Percentiles rank a stretch among this genome's conserved stretches.
These are phyloP conservation scores for Urocyon cinereoargenteus DNA, from an alignment of 2,797 vertebrate genomes.

Conservation along the genomic window DNA sequence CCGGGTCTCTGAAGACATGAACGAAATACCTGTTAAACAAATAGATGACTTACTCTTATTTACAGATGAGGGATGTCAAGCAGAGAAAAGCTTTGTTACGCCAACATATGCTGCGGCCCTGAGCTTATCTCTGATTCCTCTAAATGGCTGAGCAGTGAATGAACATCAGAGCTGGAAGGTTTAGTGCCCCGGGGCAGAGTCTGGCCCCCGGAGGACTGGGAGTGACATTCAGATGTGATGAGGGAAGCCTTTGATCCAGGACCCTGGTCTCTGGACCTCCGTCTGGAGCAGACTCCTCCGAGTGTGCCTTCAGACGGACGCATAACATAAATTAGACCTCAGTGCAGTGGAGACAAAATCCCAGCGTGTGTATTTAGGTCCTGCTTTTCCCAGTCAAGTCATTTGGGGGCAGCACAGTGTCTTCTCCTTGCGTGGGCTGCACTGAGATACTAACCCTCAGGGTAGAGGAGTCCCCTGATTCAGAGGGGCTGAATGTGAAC, in stretches of 20 bases:
- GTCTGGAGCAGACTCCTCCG: too few species aligned
- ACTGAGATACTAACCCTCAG: accelerated
- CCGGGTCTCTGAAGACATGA: too few species aligned
- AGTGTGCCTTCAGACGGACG: not conserved
- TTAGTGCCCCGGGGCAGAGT: not conserved
- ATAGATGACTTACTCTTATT: not conserved
- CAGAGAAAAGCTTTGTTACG: not conserved
- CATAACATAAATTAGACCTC: not conserved
- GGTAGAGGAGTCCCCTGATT: too few species aligned
- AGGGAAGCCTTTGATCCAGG: not conserved
- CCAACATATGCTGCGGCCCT: not conserved
- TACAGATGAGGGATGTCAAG: not conserved
- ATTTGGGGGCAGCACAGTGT: too few species aligned
- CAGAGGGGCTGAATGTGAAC: not conserved
- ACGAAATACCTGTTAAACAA: not conserved
- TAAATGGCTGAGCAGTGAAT: not conserved
- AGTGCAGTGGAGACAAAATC: accelerated
- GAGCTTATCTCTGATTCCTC: not conserved
- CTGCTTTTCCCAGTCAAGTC: not conserved
- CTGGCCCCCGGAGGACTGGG: not conserved
- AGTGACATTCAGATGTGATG: not conserved
- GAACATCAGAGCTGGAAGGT: not conserved
- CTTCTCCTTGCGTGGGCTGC: not conserved
- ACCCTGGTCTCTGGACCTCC: not conserved
- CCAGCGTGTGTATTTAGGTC: not conserved